These are phyloP conservation scores for Orientallactaga sibirica DNA, from an alignment of 2,797 vertebrate species.

Conservation along the genomic window DNA sequence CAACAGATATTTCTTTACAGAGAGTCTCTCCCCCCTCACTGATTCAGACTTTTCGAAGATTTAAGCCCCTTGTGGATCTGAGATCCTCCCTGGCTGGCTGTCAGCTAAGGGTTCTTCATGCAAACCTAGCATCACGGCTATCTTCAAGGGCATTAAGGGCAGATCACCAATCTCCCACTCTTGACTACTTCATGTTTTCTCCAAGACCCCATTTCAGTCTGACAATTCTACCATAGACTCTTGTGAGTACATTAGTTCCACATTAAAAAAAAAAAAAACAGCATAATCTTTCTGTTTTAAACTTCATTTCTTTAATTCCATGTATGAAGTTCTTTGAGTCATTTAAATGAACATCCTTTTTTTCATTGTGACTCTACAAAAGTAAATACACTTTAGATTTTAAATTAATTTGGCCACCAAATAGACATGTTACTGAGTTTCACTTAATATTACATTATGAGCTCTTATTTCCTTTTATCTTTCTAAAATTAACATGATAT, in stretches of 20 bases:
- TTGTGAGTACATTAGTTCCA: neutral
- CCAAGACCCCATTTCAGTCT: neutral
- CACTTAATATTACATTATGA: no score
- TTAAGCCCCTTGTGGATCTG: neutral
- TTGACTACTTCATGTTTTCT: neutral
- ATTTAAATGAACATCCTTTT: neutral
- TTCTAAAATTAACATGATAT: neutral
- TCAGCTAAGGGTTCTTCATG: neutral
- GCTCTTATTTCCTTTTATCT: neutral
- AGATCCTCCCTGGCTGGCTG: neutral
- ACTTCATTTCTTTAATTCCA: neutral
- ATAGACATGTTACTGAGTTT: neutral
- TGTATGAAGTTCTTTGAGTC: neutral
- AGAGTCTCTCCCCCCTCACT: neutral
- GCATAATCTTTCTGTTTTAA: neutral
- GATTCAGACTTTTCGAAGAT: neutral
- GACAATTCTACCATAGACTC: neutral
- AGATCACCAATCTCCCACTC: neutral
- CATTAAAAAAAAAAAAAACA: neutral
- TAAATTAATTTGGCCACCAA: neutral
- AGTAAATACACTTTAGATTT: neutral
- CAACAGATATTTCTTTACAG: no score
- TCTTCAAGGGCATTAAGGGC: neutral
- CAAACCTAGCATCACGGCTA: rapidly evolving
- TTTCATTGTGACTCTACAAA: neutral